These are phyloP conservation scores for Bolborhynchus lineola DNA, from an alignment of 2,113 vertebrate species.

Conservation along the genomic window DNA sequence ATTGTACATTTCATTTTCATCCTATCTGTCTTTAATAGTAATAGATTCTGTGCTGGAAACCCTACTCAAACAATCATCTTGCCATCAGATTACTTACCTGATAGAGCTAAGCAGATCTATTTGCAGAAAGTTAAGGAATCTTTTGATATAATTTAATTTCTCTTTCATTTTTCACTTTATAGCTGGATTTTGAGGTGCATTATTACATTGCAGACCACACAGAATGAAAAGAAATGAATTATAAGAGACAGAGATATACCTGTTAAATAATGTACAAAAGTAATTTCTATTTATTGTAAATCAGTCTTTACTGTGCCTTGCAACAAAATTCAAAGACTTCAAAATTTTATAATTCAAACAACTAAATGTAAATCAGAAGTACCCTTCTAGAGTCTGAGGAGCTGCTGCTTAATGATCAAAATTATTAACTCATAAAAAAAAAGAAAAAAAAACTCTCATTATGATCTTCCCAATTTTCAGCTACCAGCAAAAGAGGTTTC, in stretches of 20 bases:
- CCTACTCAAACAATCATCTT: neutral
- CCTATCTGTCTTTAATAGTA: neutral
- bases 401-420: neutral
- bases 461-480: neutral
- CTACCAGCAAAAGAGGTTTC: neutral
- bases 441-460: fast-evolving
- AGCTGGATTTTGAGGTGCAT: neutral
- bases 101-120: neutral
- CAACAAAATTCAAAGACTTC: neutral
- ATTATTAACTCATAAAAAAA: neutral
- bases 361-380: neutral
- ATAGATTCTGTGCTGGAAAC: neutral
- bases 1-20: neutral
- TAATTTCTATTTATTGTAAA: neutral
- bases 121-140: neutral
- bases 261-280: neutral
- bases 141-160: neutral
- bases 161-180: neutral
- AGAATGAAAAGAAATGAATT: neutral
- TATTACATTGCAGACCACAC: neutral
- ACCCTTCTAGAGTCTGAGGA: neutral
- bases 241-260: neutral
- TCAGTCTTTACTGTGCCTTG: neutral
- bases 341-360: neutral
- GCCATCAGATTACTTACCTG: neutral